These are phyloP conservation scores for Xanthia togata DNA, from an alignment of 2,888 invertebrate genomes.

Conservation along the genomic window DNA sequence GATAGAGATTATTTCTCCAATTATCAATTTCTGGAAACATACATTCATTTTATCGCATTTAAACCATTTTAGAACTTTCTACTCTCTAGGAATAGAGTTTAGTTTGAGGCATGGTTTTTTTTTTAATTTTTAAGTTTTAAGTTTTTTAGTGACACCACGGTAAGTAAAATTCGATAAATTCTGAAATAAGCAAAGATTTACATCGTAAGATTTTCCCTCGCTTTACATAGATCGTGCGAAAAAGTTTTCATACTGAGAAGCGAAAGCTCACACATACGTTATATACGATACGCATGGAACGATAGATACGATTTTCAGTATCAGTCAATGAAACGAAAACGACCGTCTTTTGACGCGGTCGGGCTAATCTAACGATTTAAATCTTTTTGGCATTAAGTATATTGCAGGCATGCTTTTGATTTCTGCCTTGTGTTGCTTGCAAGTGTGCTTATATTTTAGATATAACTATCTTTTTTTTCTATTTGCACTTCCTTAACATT, in stretches of 20 bases:
- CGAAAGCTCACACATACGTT: background rate
- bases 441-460: slow-evolving; percentile 67
- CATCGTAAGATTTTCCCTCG: background rate
- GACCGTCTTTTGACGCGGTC: background rate
- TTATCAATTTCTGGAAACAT: background rate
- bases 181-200: slow-evolving; percentile 1
- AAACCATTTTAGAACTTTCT: slow-evolving; percentile 42
- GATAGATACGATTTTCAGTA: background rate
- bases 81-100: background rate
- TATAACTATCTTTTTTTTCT: slow-evolving; percentile 28
- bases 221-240: background rate
- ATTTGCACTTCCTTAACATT: slow-evolving; percentile 63
- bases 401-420: slow-evolving; percentile 55
- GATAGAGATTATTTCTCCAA: background rate
- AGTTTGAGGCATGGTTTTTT: slow-evolving; percentile 28
- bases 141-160: slow-evolving; percentile 25
- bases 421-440: slow-evolving; percentile 67
- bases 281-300: background rate
- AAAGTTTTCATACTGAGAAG: background rate
- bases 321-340: background rate
- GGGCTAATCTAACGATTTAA: slow-evolving; percentile 6
- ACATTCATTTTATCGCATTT: slow-evolving; percentile 38
- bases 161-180: slow-evolving; percentile 48
- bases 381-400: slow-evolving; percentile 1
- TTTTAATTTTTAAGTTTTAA: slow-evolving; percentile 6